phyloP scores from a whole-genome alignment of 2,113 vertebrate genomes.

The zebrafish (Danio rerio) region GRCz12tu NC_133179.1:17610501-17611000 shows the following conservation, averaged over 20 bases:
- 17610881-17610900: conserved; percentile 49
- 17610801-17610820: conserved; percentile 60
- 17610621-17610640: not conserved
- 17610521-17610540: too few relatives aligned
- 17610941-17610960: conserved; percentile 30
- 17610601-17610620: not conserved
- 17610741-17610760: not conserved
- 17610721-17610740: not conserved
- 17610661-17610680: not conserved
- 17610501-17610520: too few relatives aligned
- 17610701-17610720: too few relatives aligned
- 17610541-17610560: too few relatives aligned
- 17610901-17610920: conserved; percentile 24
- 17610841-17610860: conserved; percentile 52
- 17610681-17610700: not conserved
- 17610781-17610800: conserved; percentile 21
- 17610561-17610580: not conserved
- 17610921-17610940: conserved; percentile 31
- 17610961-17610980: conserved; percentile 4
- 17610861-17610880: conserved; percentile 49
- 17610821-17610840: conserved; percentile 54
- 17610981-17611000: conserved; percentile 23
- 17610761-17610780: conserved; percentile 1
- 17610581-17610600: not conserved
- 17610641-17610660: not conserved